Percentiles rank a stretch among this genome's conserved stretches.
Conservation (phyloP, 2,888 invertebrate genomes). For the Hyles lineata region DNA sequence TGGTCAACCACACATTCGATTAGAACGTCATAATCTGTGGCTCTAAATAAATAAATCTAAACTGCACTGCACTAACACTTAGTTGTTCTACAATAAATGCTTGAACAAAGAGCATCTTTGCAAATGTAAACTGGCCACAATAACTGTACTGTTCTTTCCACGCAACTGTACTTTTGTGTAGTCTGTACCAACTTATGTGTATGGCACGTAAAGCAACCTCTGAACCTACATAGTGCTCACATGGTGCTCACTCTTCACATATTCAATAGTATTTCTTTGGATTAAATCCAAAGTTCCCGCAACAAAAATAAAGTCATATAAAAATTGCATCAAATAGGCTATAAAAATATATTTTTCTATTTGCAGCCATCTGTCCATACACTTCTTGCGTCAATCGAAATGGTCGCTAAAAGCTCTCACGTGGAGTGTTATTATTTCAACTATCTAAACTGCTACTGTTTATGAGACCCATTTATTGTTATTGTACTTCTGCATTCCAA, state of each 20-base stretch:
- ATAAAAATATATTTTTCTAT: background rate
- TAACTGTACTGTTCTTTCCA: conserved; percentile 2
- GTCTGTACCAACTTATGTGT: background rate
- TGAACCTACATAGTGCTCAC: background rate
- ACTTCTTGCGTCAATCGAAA: conserved; percentile 20
- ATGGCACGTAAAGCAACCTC: background rate
- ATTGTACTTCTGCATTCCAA: background rate
- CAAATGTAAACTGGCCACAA: background rate
- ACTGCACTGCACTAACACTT: too few species aligned
- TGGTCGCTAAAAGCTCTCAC: conserved; percentile 1
- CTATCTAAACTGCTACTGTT: background rate
- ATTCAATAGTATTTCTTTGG: background rate
- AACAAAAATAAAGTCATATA: background rate
- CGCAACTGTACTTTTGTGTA: background rate
- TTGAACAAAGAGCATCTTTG: background rate
- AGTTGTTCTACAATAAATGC: too few species aligned
- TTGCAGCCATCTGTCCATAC: background rate
- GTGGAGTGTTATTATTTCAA: conserved; percentile 13
- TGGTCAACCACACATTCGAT: too few species aligned
- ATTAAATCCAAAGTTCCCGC: background rate
- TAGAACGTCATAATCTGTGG: too few species aligned
- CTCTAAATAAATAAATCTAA: too few species aligned
- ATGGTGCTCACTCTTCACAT: background rate
- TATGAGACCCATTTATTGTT: background rate
- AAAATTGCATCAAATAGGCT: background rate